Percentiles rank a stretch among this genome's conserved stretches.
Evolutionary conservation across 2,888 invertebrate species (phyloP).

Genomic region (Zaprionus bogoriensis): DNA sequence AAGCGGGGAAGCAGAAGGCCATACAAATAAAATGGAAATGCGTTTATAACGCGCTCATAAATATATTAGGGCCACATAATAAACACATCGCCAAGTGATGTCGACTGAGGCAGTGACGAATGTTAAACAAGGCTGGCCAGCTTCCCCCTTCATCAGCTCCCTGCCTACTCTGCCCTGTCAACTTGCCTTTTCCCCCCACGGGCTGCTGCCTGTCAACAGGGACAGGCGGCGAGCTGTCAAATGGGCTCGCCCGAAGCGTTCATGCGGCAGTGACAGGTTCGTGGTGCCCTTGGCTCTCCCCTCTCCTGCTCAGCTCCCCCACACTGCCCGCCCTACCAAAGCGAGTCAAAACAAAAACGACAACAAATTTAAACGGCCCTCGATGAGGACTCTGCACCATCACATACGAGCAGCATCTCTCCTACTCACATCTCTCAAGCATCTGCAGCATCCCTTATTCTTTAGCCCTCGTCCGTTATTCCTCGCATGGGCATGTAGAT

Average conservation of each 20-base stretch:
- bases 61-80: slow-evolving; percentile 76
- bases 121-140: slow-evolving; percentile 48
- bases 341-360: slow-evolving; percentile 51
- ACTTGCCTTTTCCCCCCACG: neutral
- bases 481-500: slow-evolving; percentile 31
- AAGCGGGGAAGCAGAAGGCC: slow-evolving; percentile 23
- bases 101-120: slow-evolving; percentile 62
- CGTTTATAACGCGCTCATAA: slow-evolving; percentile 77
- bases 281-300: neutral
- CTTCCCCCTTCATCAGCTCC: neutral
- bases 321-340: slow-evolving; percentile 3
- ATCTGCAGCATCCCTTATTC: slow-evolving; percentile 11
- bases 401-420: neutral
- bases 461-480: neutral
- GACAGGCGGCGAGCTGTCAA: slow-evolving; percentile 56
- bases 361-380: slow-evolving; percentile 66
- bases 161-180: neutral
- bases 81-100: slow-evolving; percentile 72
- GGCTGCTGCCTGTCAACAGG: slow-evolving; percentile 35
- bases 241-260: slow-evolving; percentile 60
- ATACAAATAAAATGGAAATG: slow-evolving; percentile 74
- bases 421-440: too few relatives aligned
- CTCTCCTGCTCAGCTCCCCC: neutral
- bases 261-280: slow-evolving; percentile 57
- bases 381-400: slow-evolving; percentile 10